A percentile compares a stretch with the other conserved stretches of the same genome.
phyloP scores from a whole-genome alignment of 2,113 vertebrate genomes.

The Fregetta grallaria region DNA sequence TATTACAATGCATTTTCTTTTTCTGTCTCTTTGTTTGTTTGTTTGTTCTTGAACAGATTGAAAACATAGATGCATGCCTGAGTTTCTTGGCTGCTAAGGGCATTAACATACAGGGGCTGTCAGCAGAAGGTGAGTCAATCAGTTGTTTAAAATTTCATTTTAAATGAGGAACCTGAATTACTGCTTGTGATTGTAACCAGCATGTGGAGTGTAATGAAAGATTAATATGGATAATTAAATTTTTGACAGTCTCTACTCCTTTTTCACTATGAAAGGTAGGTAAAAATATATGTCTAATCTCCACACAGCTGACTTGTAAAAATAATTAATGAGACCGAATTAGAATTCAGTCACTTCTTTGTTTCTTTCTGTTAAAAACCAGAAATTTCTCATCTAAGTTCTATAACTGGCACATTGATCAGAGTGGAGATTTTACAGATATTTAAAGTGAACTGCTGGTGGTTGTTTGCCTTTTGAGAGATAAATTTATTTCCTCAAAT shows the following conservation, averaged over 20 bases:
- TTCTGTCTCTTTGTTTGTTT: background rate
- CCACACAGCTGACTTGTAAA: background rate
- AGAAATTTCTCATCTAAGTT: background rate
- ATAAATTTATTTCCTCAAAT: background rate
- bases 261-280: background rate
- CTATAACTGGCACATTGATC: background rate
- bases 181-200: background rate
- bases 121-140: constrained; percentile 89
- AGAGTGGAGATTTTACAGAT: background rate
- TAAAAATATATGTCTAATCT: background rate
- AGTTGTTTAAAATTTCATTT: background rate
- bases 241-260: background rate
- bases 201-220: background rate
- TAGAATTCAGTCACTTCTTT: background rate
- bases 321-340: background rate
- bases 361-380: background rate
- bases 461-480: background rate
- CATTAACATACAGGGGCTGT: constrained; percentile 98
- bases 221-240: background rate
- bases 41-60: constrained; percentile 80
- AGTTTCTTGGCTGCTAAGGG: constrained; percentile 98
- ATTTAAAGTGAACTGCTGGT: background rate
- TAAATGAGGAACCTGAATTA: background rate
- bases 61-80: constrained; percentile 97
- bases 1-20: constrained; percentile 2